Evolutionary conservation across 37 sponge, comb jelly and placozoan genomes (phyloP), one percentile per base, ranked within the genome.

Genomic region (Ianthella basta): DNA sequence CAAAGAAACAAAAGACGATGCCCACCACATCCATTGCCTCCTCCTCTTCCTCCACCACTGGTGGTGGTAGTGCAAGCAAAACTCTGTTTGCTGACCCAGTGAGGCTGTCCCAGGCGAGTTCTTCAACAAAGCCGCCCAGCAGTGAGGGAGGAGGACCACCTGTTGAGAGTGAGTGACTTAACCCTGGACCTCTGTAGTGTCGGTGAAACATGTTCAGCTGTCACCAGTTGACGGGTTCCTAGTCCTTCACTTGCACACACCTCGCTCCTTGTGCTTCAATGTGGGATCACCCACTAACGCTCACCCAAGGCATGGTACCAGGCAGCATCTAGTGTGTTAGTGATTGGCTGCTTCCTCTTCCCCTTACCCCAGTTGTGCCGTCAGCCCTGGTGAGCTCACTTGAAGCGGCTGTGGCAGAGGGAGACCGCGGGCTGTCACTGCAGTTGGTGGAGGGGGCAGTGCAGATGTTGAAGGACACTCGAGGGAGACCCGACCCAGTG

Each of bases 61-160:
- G n/a, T n/a, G n/a, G n/a, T 6, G 72, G 32, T 29, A 13, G 35
- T 69, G 35, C 70, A 12, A 38, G 54, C 40, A 88, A 90, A 25
- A 84, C 72, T 0, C 78, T 93, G 25, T 93, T 93, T 72, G 82
- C 94, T 19, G 83, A 93, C 40, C 91, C 91, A 13, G 90, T 93
- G 38, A 35, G 88, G 23, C 59, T 93, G 15, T 36, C 93, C 40
- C 92, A 88, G 60, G 2, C 30, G 2, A n/a, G 21, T n/a, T 15
- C 72, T 29, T 27, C 72, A 29, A 3, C 4, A 10, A 70, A 44
- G 50, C 3, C 50, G 6, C 3, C 50, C 50, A 44, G 50, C 50
- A 44, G 8, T 8, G 50, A 44, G 50, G 50, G 50, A 10, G 50
- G 50, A 10, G 21, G 79, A 65, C 27, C 16, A 38, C 32, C 20